These are phyloP conservation scores for Trilocha varians DNA, from an alignment of 2,888 invertebrate species.

Conservation along the genomic window DNA sequence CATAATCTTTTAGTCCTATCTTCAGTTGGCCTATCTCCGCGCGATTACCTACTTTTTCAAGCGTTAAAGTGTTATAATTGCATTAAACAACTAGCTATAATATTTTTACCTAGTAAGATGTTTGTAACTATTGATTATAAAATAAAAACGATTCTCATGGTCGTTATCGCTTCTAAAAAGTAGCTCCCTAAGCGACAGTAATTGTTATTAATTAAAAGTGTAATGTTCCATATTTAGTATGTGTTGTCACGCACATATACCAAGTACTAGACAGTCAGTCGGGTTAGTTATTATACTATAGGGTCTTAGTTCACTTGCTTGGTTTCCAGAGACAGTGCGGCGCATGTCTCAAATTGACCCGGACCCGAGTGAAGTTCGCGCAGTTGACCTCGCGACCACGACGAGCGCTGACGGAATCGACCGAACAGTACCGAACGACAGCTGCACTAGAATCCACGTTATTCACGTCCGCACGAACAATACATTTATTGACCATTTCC, in stretches of 20 bases:
- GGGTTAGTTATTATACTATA: too few species aligned
- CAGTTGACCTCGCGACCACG: conserved; percentile 15
- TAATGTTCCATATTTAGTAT: not conserved
- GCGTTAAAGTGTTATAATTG: too few species aligned
- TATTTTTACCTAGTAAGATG: too few species aligned
- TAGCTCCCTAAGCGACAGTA: not conserved
- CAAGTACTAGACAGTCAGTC: too few species aligned
- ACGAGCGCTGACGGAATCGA: conserved; percentile 38
- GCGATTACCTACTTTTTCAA: too few species aligned
- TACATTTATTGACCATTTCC: conserved; percentile 60
- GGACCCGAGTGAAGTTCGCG: conserved; percentile 32
- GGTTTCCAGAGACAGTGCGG: not conserved
- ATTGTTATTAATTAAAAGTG: not conserved
- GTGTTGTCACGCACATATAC: not conserved
- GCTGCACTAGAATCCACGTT: conserved; percentile 45
- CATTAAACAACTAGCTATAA: too few species aligned
- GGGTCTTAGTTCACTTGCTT: too few species aligned
- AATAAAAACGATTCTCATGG: not conserved
- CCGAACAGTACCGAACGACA: conserved; percentile 61
- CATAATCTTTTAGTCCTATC: too few species aligned
- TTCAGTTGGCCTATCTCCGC: too few species aligned
- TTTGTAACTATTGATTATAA: too few species aligned
- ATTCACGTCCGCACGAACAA: conserved; percentile 46
- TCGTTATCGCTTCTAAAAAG: not conserved
- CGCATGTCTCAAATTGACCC: conserved; percentile 39